Conservation (phyloP, 2,797 vertebrate species). For the Odontamblyopus lacepedii region DNA sequence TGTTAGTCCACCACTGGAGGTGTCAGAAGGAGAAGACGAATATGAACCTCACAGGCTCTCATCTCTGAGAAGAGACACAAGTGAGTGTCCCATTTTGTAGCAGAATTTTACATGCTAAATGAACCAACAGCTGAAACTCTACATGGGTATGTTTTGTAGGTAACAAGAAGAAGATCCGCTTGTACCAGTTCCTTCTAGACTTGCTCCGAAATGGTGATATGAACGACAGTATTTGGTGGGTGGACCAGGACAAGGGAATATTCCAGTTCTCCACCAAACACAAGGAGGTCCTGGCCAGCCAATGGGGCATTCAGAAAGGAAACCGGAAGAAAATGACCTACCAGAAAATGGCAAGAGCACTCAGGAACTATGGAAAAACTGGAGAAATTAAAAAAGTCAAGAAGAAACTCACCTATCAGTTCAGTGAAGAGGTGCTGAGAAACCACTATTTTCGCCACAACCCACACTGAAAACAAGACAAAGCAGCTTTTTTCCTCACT, state of each 20-base stretch:
- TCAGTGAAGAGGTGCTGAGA: slow-evolving; percentile 91
- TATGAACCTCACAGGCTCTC: slow-evolving; percentile 74
- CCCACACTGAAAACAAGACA: slow-evolving; percentile 44
- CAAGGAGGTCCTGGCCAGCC: slow-evolving; percentile 91
- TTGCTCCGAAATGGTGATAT: slow-evolving; percentile 92
- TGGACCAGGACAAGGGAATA: slow-evolving; percentile 95
- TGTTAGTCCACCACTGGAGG: slow-evolving; percentile 85
- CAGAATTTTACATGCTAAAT: neutral
- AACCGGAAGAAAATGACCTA: slow-evolving; percentile 99
- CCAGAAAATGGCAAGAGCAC: slow-evolving; percentile 97
- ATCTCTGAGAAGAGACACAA: slow-evolving; percentile 82
- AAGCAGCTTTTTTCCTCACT: slow-evolving; percentile 8
- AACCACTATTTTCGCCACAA: slow-evolving; percentile 47
- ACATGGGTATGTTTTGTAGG: slow-evolving; percentile 69
- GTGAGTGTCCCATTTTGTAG: slow-evolving; percentile 68
- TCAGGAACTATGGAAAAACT: slow-evolving; percentile 97
- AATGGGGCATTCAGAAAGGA: slow-evolving; percentile 96
- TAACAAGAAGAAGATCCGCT: slow-evolving; percentile 93
- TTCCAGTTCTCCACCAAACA: slow-evolving; percentile 99
- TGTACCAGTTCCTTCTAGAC: slow-evolving; percentile 97
- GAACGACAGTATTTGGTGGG: slow-evolving; percentile 99
- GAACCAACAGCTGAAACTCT: neutral
- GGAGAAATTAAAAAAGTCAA: slow-evolving; percentile 97
- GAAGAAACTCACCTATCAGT: slow-evolving; percentile 98
- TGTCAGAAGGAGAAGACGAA: slow-evolving; percentile 89